Evolutionary conservation across 2,888 invertebrate species (phyloP), one percentile per base, ranked within the genome.

Genomic region (Petrophora chlorosata): DNA sequence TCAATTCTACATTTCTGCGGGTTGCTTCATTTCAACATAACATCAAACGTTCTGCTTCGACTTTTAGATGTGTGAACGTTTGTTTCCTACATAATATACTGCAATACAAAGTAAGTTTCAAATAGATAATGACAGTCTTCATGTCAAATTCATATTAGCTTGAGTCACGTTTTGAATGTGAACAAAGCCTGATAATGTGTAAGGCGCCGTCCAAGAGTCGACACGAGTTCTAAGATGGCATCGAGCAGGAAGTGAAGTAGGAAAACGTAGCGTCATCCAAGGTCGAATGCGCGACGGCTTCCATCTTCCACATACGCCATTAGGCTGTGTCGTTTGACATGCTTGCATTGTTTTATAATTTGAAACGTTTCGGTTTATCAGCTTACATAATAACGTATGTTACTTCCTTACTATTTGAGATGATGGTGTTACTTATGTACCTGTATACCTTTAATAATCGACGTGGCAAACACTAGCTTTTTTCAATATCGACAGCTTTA

Each of bases 221-320:
- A 66, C 66, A 65, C 63, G 65, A 73, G 69, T 67, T 67, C 73
- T 67, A 78, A 85, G 85, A 86, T 85, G 85, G 81, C 79, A 76
- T 76, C 73, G 65, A 87, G 76, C 81, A 89, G 89, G 89, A 89
- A 88, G 85, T 86, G 69, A 81, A 77, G 82, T 85, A 87, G 86
- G 86, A 88, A 88, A 88, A 88, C 85, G 82, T 78, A 82, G 65
- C 85, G 85, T 82, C 84, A 75, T 74, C 66, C 88, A 90, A 89
- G 89, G 89, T 75, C 84, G 67, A 64, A 67, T 61, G 63, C 75
- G 78, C 70, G 75, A 69, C 76, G 68, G 75, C 73, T 70, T 76
- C 70, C 74, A 73, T 77, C 77, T 73, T 78, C 70, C 73, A 70
- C 72, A 72, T 71, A 71, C 61, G 58, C 59, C 70, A 73, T 73